phyloP scores from a whole-genome alignment of 1,140 invertebrate species.

The Drosophila leontia region DNA sequence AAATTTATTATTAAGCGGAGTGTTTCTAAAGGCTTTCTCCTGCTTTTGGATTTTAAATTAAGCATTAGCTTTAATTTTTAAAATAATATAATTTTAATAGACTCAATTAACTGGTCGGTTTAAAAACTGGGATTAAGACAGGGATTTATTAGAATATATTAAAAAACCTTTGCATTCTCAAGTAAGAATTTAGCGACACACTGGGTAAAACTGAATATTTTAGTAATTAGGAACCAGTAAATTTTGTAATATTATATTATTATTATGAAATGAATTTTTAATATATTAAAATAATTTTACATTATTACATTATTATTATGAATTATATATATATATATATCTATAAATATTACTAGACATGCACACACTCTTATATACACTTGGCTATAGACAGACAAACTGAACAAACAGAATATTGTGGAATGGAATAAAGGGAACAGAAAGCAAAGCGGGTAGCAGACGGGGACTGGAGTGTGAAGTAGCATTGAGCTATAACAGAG shows the following conservation, averaged over 20 bases:
- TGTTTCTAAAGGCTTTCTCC: neutral
- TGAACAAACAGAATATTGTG: slow-evolving; percentile 41
- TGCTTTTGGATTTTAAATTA: neutral
- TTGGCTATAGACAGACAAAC: slow-evolving; percentile 23
- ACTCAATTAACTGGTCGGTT: neutral
- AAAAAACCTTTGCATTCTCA: neutral
- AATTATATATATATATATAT: neutral
- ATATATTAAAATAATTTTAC: neutral
- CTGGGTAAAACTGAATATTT: too few species aligned
- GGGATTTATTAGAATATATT: neutral
- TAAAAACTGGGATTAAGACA: neutral
- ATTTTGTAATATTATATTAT: too few species aligned
- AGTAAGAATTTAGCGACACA: neutral
- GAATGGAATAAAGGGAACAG: slow-evolving; percentile 1
- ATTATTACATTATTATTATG: too few species aligned
- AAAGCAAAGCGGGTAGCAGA: neutral
- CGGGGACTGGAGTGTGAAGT: slow-evolving; percentile 5
- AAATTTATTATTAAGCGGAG: neutral
- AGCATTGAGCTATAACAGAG: slow-evolving; percentile 28
- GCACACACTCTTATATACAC: neutral
- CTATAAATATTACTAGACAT: neutral
- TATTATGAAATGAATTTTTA: neutral
- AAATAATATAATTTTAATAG: neutral
- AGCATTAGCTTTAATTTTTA: neutral
- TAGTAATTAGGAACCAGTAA: too few species aligned